Conservation (phyloP, 2,888 invertebrate genomes). For the Tetropium fuscum region DNA sequence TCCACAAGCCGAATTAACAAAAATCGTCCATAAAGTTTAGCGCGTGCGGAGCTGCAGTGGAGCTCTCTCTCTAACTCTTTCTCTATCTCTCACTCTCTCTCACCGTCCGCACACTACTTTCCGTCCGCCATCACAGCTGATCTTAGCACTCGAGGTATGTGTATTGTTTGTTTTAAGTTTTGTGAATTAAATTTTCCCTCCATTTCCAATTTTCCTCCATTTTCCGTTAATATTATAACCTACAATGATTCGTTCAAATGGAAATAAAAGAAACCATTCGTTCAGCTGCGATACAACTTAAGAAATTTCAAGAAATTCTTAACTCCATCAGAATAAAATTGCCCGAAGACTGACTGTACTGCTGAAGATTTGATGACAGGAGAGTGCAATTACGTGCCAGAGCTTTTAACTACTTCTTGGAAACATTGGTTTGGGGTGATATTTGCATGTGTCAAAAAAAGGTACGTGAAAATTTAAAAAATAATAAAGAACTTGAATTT, state of each 20-base stretch:
- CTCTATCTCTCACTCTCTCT: no score
- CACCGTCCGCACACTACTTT: no score
- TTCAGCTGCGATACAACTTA: conserved; percentile 47
- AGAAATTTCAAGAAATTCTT: conserved; percentile 48
- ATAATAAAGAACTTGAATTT: conserved; percentile 31
- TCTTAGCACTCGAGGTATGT: no score
- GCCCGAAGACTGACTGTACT: conserved; percentile 42
- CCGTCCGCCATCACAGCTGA: no score
- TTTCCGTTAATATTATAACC: conserved; percentile 43
- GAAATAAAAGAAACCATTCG: conserved; percentile 46
- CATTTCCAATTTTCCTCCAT: no score
- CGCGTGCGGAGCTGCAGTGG: no score
- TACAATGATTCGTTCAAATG: conserved; percentile 48
- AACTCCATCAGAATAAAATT: conserved; percentile 46
- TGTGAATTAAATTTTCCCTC: no score
- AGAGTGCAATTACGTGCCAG: conserved; percentile 45
- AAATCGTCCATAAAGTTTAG: no score
- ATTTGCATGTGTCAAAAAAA: conserved; percentile 37
- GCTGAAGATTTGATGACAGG: conserved; percentile 45
- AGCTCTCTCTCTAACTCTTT: no score
- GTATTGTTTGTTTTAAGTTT: no score
- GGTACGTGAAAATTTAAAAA: conserved; percentile 35
- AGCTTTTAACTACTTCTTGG: conserved; percentile 40
- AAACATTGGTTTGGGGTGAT: conserved; percentile 43
- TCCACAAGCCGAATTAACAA: no score